Base-by-base conservation (phyloP, 2,113 vertebrate genomes). In the Scomber scombrus region DNA sequence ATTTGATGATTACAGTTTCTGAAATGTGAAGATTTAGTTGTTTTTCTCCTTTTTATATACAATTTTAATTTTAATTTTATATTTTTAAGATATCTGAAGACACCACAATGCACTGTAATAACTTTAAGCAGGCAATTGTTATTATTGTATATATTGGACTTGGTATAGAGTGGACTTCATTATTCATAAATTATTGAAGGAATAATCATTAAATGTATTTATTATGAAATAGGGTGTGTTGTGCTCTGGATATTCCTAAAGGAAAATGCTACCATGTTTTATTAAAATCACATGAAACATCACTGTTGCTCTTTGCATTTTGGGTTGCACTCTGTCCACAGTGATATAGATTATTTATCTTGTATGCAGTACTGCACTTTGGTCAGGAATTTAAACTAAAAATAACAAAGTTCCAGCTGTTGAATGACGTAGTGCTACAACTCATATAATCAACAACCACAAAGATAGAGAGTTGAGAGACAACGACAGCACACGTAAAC, bases 391-490 rank as follows among this genome's bases (percentile, higher is more conserved):
- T 52, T 40, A 49, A 63, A 23, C 21, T 54, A 45, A n/a, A 61
- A 26, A 72, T 23, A 64, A 14, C 0, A 0, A 19, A 45, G 19
- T n/a, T 72, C 3, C 34, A 21, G 63, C 56, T 81, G 55, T 9
- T 71, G 55, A 58, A 57, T 0, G 19, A 63, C 4, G 2, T 45
- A 46, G 62, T 21, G 23, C 31, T n/a, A 29, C 18, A 58, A 45
- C 6, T 15, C 40, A 62, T 34, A 56, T 57, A 23, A 68, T 63
- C 50, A 61, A 65, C 60, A 71, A 55, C 60, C 56, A 71, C 50
- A 80, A 57, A 29, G 56, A 71, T 46, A 55, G 49, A 23, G 18
- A 66, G 51, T 50, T 19, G 58, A 63, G 64, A 50, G 56, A 66
- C 23, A 67, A 43, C 54, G 50, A 64, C 49, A 4, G 43, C 47